phyloP scores from a whole-genome alignment of 2,888 invertebrate genomes.

The Dryadula phaetusa region DNA sequence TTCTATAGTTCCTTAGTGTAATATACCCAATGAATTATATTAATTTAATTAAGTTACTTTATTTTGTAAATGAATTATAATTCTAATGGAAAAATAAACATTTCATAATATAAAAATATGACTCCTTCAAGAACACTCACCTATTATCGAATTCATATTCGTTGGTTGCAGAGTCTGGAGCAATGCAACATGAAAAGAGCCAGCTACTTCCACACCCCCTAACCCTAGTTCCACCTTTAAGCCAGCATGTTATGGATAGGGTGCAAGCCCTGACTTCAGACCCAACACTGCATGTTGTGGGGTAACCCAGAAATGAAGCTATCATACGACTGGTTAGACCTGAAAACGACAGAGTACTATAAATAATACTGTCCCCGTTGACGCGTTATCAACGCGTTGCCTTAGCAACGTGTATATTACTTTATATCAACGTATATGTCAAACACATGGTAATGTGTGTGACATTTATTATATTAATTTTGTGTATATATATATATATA shows the following conservation, averaged over 20 bases:
- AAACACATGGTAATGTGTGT: too few relatives aligned
- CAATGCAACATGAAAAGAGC: slow-evolving; percentile 88
- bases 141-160: slow-evolving; percentile 62
- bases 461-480: too few relatives aligned
- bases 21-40: too few relatives aligned
- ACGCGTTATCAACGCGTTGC: too few relatives aligned
- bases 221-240: slow-evolving; percentile 87
- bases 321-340: slow-evolving; percentile 77
- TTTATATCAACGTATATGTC: too few relatives aligned
- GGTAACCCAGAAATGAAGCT: slow-evolving; percentile 85
- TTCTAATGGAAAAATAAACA: not conserved
- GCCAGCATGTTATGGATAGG: slow-evolving; percentile 89
- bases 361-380: too few relatives aligned
- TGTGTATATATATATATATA: too few relatives aligned
- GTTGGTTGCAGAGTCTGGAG: slow-evolving; percentile 53
- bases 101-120: not conserved
- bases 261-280: slow-evolving; percentile 87
- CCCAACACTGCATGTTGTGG: slow-evolving; percentile 82
- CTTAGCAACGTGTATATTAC: too few relatives aligned
- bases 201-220: slow-evolving; percentile 88
- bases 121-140: slow-evolving; percentile 52
- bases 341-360: slow-evolving; percentile 50
- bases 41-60: too few relatives aligned
- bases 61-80: too few relatives aligned
- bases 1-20: too few relatives aligned